Percentiles rank a stretch among this genome's conserved stretches.
phyloP scores from a whole-genome alignment of 2,888 invertebrate species.

The Tricholauxania praeusta region DNA sequence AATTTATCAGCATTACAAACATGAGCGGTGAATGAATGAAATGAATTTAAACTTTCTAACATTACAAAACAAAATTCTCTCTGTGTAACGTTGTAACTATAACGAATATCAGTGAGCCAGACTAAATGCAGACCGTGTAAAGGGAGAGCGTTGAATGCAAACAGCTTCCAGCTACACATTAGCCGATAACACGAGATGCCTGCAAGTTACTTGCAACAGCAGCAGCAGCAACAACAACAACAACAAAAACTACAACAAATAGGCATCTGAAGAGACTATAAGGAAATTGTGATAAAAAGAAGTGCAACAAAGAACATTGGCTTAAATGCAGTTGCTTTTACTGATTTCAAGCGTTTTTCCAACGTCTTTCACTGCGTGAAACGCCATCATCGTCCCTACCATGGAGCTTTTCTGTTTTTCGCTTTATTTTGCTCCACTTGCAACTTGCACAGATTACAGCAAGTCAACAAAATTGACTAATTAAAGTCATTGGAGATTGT shows the following conservation, averaged over 20 bases:
- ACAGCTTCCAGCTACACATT: constrained; percentile 63
- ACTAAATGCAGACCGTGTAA: constrained; percentile 21
- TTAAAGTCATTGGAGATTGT: constrained; percentile 33
- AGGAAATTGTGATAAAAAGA: constrained; percentile 22
- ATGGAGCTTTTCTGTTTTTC: not conserved
- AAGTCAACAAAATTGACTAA: constrained; percentile 38
- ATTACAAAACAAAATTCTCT: no score
- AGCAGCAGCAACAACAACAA: not conserved
- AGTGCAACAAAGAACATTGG: not conserved
- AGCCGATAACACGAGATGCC: constrained; percentile 61
- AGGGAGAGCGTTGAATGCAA: constrained; percentile 57
- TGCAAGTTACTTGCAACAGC: constrained; percentile 10
- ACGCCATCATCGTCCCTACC: constrained; percentile 5
- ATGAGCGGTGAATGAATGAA: no score
- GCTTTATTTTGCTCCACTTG: constrained; percentile 16
- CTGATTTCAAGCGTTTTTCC: no score
- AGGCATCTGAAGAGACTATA: constrained; percentile 5
- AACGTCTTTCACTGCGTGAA: not conserved
- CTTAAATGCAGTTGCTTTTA: constrained; percentile 17
- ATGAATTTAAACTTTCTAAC: no score
- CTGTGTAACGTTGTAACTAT: no score
- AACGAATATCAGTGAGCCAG: no score
- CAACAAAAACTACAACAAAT: not conserved
- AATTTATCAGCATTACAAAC: no score
- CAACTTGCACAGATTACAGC: constrained; percentile 22